These are phyloP conservation scores for Drosophila ustulata DNA, from an alignment of 2,888 invertebrate species.

Conservation along the genomic window DNA sequence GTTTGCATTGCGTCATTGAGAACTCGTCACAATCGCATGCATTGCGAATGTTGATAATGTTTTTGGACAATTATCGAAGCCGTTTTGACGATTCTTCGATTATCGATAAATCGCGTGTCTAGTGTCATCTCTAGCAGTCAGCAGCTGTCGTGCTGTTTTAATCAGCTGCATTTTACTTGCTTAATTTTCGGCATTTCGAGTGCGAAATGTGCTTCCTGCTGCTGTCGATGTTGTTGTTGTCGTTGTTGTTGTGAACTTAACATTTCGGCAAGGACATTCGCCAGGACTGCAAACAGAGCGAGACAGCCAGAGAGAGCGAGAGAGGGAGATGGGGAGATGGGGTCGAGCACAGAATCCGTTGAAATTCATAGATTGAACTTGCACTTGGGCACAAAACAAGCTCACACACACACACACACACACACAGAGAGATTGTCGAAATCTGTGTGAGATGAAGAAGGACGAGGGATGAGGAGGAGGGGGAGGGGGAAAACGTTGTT, in stretches of 20 bases:
- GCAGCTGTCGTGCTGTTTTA: no score
- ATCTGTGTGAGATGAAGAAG: background rate
- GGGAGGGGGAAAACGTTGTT: background rate
- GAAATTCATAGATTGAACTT: conserved; percentile 82
- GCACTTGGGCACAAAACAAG: conserved; percentile 79
- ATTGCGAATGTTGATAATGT: no score
- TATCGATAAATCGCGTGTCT: no score
- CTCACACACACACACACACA: conserved; percentile 45
- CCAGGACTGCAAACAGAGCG: conserved; percentile 14
- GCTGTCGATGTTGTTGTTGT: background rate
- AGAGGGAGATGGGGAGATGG: conserved; percentile 27
- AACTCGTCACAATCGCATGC: no score
- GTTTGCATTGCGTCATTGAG: no score
- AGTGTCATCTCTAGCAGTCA: no score
- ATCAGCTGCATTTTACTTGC: no score
- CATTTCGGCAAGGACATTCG: conserved; percentile 69
- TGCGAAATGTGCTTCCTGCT: no score
- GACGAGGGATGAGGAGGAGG: background rate
- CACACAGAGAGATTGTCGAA: conserved; percentile 29
- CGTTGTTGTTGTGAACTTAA: conserved; percentile 53
- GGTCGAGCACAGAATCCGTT: conserved; percentile 78
- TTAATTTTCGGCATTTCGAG: no score
- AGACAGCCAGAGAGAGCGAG: conserved; percentile 5
- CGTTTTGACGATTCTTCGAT: no score
- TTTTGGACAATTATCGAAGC: no score